phyloP scores from a whole-genome alignment of 1,140 invertebrate genomes.

The Drosophila cardini region DNA sequence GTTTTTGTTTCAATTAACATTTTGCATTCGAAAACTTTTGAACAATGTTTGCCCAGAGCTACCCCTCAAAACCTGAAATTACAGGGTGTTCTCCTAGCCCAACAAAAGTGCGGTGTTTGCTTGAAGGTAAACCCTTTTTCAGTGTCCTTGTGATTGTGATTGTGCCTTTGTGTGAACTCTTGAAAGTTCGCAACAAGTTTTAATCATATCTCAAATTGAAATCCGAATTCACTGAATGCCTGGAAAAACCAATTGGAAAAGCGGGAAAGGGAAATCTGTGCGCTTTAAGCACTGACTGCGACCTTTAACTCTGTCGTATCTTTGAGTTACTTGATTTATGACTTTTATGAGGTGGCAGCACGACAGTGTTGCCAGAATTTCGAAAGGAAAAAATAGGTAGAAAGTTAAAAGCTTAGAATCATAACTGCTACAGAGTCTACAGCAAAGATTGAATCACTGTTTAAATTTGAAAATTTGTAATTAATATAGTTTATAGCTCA shows the following conservation, averaged over 20 bases:
- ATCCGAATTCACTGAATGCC: constrained; percentile 71
- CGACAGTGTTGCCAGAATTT: too few relatives aligned
- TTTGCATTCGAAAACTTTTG: constrained; percentile 77
- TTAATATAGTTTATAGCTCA: too few relatives aligned
- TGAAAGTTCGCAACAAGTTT: constrained; percentile 64
- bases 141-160: not conserved
- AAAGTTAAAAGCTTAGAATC: too few relatives aligned
- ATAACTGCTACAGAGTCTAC: too few relatives aligned
- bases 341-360: too few relatives aligned
- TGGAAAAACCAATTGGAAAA: not conserved
- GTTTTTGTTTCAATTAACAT: constrained; percentile 83
- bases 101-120: not conserved
- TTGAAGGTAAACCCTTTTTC: constrained; percentile 20
- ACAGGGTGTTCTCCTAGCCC: not conserved
- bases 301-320: too few relatives aligned
- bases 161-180: not conserved
- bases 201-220: constrained; percentile 73
- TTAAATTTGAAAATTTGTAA: too few relatives aligned
- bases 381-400: too few relatives aligned
- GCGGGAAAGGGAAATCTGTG: not conserved
- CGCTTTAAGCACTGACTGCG: constrained; percentile 11
- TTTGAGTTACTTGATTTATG: too few relatives aligned
- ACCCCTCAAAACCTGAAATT: not conserved
- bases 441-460: too few relatives aligned
- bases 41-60: constrained; percentile 78